Evolutionary conservation across 2,888 invertebrate genomes (phyloP).

Genomic region (Pandemis cinnamomeana): DNA sequence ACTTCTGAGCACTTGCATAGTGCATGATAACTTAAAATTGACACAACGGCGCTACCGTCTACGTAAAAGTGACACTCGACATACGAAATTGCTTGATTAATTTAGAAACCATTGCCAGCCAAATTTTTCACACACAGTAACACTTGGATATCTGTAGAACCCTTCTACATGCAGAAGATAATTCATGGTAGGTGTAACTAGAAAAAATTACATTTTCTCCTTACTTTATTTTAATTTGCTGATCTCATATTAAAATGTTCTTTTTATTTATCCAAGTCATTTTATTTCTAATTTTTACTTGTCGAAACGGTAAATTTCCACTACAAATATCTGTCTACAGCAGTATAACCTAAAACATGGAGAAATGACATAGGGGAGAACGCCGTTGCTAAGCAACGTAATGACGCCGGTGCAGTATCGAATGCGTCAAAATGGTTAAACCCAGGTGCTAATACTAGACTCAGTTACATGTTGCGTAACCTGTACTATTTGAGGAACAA

Average conservation of each 20-base stretch:
- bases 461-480: constrained; percentile 28
- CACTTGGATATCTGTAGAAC: background rate
- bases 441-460: constrained; percentile 17
- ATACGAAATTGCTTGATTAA: background rate
- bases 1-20: background rate
- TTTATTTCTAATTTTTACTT: background rate
- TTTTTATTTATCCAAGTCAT: background rate
- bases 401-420: constrained; percentile 59
- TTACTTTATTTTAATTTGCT: background rate
- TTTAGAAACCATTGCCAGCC: background rate
- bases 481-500: constrained; percentile 12
- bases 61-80: background rate
- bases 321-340: background rate
- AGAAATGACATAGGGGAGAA: constrained; percentile 18
- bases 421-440: constrained; percentile 59
- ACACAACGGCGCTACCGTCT: background rate
- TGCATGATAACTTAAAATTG: background rate
- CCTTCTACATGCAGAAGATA: background rate
- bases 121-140: background rate
- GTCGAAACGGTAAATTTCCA: background rate
- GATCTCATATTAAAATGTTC: background rate
- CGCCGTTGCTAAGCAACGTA: constrained; percentile 73
- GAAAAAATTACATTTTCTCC: background rate
- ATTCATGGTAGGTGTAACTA: background rate
- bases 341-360: constrained; percentile 5